Evolutionary conservation across 2,888 invertebrate species (phyloP).

Genomic region (Lycophotia porphyrea): DNA sequence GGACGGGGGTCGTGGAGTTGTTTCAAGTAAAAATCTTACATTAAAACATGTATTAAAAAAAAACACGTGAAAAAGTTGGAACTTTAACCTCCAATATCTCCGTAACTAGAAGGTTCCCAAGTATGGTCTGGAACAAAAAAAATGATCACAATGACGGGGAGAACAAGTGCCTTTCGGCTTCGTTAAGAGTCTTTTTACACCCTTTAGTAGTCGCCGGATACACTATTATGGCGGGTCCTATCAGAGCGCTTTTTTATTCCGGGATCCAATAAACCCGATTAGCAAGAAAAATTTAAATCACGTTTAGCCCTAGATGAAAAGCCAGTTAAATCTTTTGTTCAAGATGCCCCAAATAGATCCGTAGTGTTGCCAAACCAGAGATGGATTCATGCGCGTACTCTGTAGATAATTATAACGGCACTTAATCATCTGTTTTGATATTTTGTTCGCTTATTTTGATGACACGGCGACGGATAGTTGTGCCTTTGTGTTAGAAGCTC

Average conservation of each 20-base stretch:
- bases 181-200: no score
- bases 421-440: slow-evolving; percentile 22
- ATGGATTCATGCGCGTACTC: slow-evolving; percentile 21
- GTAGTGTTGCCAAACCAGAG: slow-evolving; percentile 49
- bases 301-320: background rate
- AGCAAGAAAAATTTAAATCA: background rate
- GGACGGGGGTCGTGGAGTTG: no score
- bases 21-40: no score
- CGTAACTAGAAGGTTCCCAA: no score
- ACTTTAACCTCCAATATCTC: no score
- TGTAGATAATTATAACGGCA: slow-evolving; percentile 28
- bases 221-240: background rate
- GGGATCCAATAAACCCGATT: background rate
- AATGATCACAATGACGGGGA: no score
- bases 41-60: no score
- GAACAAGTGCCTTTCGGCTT: no score
- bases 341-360: slow-evolving; percentile 47
- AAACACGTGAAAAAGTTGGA: no score
- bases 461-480: background rate
- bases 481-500: background rate
- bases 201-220: background rate
- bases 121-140: no score
- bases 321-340: slow-evolving; percentile 32
- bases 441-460: background rate
- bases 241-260: background rate